These are phyloP conservation scores for Platycnemis pennipes DNA, from an alignment of 2,888 invertebrate genomes.

Conservation along the genomic window DNA sequence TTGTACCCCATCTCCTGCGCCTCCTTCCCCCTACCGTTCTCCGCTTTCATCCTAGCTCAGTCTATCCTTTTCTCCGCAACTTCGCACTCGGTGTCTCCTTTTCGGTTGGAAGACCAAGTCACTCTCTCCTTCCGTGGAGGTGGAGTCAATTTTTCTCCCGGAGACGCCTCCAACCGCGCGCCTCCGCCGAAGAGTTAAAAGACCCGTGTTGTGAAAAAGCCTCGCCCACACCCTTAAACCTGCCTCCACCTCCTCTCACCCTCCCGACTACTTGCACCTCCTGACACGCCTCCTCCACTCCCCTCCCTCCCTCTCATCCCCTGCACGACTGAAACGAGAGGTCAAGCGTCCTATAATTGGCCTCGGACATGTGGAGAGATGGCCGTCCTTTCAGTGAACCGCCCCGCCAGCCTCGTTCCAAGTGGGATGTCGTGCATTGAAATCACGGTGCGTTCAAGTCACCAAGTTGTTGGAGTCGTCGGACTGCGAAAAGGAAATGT, in stretches of 20 bases:
- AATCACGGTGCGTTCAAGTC: not conserved
- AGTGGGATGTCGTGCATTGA: not conserved
- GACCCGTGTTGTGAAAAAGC: not conserved
- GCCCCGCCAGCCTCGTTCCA: not conserved
- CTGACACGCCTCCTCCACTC: not conserved
- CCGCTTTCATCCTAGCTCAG: not conserved
- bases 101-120: constrained; percentile 16
- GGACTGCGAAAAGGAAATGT: not conserved
- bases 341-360: constrained; percentile 16
- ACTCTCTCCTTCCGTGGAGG: not conserved
- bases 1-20: not conserved
- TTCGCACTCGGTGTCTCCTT: not conserved
- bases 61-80: not conserved
- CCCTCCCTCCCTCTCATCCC: too few relatives aligned
- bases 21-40: not conserved
- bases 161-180: not conserved
- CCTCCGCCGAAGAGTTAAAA: not conserved
- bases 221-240: not conserved
- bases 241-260: not conserved
- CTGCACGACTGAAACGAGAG: not conserved
- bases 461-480: not conserved
- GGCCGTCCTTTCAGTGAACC: not conserved
- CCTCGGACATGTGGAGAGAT: not conserved
- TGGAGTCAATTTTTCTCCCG: not conserved
- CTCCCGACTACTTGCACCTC: not conserved